Evolutionary conservation across 2,888 invertebrate species (phyloP).

Genomic region (Eupithecia subfuscata): DNA sequence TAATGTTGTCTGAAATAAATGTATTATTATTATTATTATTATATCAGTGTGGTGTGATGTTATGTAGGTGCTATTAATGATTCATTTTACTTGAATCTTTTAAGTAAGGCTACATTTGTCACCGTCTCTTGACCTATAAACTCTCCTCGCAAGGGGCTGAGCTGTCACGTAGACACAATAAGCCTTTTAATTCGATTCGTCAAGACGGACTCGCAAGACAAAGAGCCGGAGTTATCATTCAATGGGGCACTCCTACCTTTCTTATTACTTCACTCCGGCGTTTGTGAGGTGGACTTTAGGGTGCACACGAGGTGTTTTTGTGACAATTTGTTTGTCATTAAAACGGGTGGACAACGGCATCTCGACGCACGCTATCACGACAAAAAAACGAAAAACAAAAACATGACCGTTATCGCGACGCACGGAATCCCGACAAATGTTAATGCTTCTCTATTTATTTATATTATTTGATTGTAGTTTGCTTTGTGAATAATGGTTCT

Average conservation of each 20-base stretch:
- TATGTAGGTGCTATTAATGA: too few species aligned
- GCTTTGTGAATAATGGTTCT: too few species aligned
- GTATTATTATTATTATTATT: too few species aligned
- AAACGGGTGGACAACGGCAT: too few species aligned
- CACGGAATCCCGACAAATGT: too few species aligned
- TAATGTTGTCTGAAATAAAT: too few species aligned
- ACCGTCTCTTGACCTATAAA: conserved; percentile 5
- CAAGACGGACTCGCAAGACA: conserved; percentile 81
- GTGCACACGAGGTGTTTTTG: conserved; percentile 52
- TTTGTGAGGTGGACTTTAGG: conserved; percentile 68
- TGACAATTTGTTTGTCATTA: conserved; percentile 35
- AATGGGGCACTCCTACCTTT: conserved; percentile 83
- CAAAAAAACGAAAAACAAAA: too few species aligned
- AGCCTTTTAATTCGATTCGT: conserved; percentile 85
- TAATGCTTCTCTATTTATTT: too few species aligned
- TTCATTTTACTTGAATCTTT: not conserved
- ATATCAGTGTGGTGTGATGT: too few species aligned
- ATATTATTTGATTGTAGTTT: too few species aligned
- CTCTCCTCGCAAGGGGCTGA: conserved; percentile 55
- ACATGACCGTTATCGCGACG: too few species aligned
- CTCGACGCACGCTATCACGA: too few species aligned
- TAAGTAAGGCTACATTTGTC: not conserved
- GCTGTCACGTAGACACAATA: conserved; percentile 84
- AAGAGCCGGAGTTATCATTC: conserved; percentile 82
- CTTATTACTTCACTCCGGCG: conserved; percentile 80